These are phyloP conservation scores for Eristalis intricaria DNA, from an alignment of 2,888 invertebrate species.

Conservation along the genomic window DNA sequence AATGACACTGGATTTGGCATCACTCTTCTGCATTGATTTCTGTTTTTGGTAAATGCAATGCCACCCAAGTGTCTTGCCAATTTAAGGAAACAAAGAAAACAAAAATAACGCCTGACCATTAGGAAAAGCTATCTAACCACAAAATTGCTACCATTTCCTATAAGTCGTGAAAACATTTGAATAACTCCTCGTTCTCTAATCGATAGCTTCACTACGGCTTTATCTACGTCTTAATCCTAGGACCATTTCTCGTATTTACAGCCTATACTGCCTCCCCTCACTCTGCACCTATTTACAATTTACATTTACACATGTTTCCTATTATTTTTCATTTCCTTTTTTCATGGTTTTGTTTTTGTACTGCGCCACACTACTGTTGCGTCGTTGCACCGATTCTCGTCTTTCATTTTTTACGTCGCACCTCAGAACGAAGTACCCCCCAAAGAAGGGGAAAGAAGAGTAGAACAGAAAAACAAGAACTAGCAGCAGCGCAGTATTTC, in stretches of 20 bases:
- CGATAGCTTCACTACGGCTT: background rate
- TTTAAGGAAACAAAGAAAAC: too few species aligned
- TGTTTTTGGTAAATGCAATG: background rate
- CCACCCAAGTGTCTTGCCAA: too few species aligned
- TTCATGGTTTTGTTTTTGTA: constrained; percentile 13
- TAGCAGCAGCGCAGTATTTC: constrained; percentile 39
- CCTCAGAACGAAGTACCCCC: background rate
- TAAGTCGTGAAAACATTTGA: background rate
- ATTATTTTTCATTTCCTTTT: background rate
- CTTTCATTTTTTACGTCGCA: constrained; percentile 8
- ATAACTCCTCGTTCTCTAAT: background rate
- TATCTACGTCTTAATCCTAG: background rate
- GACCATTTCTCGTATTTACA: background rate
- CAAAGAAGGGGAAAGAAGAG: constrained; percentile 14
- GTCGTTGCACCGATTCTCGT: constrained; percentile 54
- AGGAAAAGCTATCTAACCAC: too few species aligned
- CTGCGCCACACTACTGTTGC: constrained; percentile 60
- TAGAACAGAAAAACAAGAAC: constrained; percentile 33
- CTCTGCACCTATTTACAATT: background rate
- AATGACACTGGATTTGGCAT: background rate
- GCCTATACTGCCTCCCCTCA: background rate
- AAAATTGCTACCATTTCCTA: too few species aligned
- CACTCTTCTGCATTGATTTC: background rate
- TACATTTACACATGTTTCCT: constrained; percentile 16
- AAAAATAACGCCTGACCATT: too few species aligned